These are phyloP conservation scores for Mastomys coucha DNA, from an alignment of 2,113 vertebrate species.

Conservation along the genomic window DNA sequence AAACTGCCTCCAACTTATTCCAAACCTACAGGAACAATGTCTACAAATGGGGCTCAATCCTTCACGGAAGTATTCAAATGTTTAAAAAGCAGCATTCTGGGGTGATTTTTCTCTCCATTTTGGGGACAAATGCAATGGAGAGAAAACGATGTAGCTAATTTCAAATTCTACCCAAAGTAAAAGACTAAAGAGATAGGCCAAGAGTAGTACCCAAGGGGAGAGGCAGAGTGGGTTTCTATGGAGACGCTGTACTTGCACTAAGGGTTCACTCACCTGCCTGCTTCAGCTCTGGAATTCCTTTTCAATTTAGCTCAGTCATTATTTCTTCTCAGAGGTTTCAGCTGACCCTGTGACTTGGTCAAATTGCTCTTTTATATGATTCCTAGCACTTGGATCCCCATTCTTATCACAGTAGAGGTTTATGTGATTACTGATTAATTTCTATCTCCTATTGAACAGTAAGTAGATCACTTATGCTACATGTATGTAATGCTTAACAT, in stretches of 20 bases:
- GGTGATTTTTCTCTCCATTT: neutral
- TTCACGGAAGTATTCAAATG: conserved; percentile 36
- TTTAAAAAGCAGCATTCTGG: conserved; percentile 4
- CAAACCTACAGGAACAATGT: conserved; percentile 69
- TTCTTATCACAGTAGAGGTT: conserved; percentile 5
- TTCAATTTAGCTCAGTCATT: neutral
- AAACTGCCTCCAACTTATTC: conserved; percentile 70
- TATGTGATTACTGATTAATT: conserved; percentile 23
- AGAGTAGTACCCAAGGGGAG: neutral
- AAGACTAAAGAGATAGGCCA: conserved; percentile 56
- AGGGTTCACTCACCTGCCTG: neutral
- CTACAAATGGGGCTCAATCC: conserved; percentile 56
- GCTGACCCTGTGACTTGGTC: neutral
- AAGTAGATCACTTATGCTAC: neutral
- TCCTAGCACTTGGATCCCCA: neutral
- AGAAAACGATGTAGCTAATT: conserved; percentile 50
- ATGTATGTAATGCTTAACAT: neutral
- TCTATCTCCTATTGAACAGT: neutral
- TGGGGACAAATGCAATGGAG: neutral
- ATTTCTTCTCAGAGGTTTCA: neutral
- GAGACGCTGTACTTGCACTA: neutral
- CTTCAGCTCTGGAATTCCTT: neutral
- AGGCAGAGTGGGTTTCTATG: neutral
- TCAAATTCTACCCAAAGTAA: conserved; percentile 55
- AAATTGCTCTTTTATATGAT: conserved; percentile 14